phyloP scores from a whole-genome alignment of 2,113 vertebrate species.

The Phaethon lepturus region DNA sequence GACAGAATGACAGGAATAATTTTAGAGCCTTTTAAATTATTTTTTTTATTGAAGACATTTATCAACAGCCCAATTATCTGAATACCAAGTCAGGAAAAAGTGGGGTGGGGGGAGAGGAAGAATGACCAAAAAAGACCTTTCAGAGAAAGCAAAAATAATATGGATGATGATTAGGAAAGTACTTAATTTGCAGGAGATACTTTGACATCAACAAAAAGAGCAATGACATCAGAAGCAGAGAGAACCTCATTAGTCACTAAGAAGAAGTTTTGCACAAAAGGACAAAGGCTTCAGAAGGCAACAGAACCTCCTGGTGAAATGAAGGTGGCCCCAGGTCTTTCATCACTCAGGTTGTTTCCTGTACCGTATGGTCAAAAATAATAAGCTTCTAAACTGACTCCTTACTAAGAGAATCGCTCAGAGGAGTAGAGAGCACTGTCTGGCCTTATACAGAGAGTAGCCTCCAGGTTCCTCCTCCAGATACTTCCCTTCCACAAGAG shows the following conservation, averaged over 20 bases:
- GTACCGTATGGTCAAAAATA: not conserved
- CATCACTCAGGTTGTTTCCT: not conserved
- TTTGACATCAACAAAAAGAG: not conserved
- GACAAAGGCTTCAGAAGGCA: not conserved
- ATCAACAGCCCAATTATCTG: not conserved
- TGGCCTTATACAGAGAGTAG: fast-evolving
- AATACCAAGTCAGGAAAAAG: not conserved
- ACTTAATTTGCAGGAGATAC: not conserved
- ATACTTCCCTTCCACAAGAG: not conserved
- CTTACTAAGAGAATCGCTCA: not conserved
- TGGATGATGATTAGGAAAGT: not conserved
- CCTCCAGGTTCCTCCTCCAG: not conserved
- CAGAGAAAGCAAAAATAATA: not conserved
- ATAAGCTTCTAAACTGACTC: not conserved
- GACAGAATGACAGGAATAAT: not conserved
- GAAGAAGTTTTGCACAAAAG: not conserved
- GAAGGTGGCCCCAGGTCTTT: not conserved
- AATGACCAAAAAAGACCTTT: not conserved
- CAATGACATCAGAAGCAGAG: not conserved
- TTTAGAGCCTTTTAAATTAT: not conserved
- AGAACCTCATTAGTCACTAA: not conserved
- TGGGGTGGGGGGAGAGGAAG: no score
- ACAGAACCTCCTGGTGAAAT: not conserved
- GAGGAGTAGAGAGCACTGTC: not conserved
- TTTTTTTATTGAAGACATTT: not conserved